These are phyloP conservation scores for Platygyra sinensis DNA, from an alignment of 64 coral and sea anemone species.

Conservation along the genomic window DNA sequence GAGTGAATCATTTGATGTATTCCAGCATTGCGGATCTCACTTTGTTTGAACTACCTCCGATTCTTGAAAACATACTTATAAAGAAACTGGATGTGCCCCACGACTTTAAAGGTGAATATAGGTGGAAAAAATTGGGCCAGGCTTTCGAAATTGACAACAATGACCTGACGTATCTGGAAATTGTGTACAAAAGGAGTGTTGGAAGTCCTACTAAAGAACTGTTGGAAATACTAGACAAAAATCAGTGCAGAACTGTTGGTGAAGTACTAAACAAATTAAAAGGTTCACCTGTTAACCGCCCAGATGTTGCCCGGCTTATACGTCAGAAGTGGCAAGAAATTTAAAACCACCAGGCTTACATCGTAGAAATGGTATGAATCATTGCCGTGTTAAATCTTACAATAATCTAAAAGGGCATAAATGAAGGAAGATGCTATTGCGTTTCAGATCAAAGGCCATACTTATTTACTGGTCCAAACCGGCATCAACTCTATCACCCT, in stretches of 20 bases:
- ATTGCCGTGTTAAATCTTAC: no score
- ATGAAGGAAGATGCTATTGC: no score
- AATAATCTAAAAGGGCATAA: no score
- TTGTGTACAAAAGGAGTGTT: neutral
- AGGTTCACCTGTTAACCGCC: neutral
- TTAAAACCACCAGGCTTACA: neutral
- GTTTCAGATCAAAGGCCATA: no score
- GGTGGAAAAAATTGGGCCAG: slow-evolving; percentile 5
- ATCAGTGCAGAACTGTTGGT: neutral
- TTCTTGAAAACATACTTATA: neutral
- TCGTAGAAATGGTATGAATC: no score
- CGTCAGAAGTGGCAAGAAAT: neutral
- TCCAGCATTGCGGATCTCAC: neutral
- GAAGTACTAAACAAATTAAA: neutral
- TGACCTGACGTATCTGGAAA: neutral
- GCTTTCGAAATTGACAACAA: neutral
- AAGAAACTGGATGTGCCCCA: neutral
- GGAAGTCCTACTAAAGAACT: neutral
- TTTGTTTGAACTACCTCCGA: neutral
- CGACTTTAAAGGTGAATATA: neutral
- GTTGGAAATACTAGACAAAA: neutral
- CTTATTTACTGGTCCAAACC: no score
- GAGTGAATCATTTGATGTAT: neutral
- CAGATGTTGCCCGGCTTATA: neutral
- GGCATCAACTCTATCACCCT: no score